Percentiles rank a stretch among this genome's conserved stretches.
Evolutionary conservation across 1,140 invertebrate species (phyloP).

Genomic region (Diploscapter pachys): DNA sequence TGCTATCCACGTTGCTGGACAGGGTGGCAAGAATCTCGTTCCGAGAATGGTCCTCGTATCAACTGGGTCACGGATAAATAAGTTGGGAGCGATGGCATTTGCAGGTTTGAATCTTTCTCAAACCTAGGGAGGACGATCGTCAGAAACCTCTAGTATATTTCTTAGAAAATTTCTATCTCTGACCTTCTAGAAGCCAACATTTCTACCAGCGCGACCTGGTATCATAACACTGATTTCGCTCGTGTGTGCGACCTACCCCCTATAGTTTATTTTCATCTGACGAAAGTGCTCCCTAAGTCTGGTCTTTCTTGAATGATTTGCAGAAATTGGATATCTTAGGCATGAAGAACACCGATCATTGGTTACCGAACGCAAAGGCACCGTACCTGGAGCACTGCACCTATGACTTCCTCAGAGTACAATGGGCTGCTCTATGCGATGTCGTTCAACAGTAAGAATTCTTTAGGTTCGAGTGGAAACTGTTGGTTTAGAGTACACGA

Average conservation of each 20-base stretch:
- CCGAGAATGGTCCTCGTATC: conserved; percentile 49
- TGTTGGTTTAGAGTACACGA: conserved; percentile 47
- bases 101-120: conserved; percentile 33
- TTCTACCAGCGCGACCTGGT: no score
- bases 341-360: conserved; percentile 57
- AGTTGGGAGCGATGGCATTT: conserved; percentile 56
- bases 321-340: conserved; percentile 25
- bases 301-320: not conserved
- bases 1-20: conserved; percentile 52
- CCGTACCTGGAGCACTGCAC: conserved; percentile 53
- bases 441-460: conserved; percentile 48
- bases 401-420: conserved; percentile 48
- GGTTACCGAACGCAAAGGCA: conserved; percentile 47
- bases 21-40: conserved; percentile 36
- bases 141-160: no score
- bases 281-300: no score
- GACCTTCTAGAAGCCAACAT: no score
- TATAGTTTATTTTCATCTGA: conserved; percentile 20
- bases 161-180: no score
- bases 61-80: conserved; percentile 52
- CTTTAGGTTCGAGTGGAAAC: conserved; percentile 7
- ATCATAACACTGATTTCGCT: no score
- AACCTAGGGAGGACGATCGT: no score
- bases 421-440: conserved; percentile 58
- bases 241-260: no score